phyloP scores from a whole-genome alignment of 2,797 vertebrate genomes.

The Propithecus perrieri region DNA sequence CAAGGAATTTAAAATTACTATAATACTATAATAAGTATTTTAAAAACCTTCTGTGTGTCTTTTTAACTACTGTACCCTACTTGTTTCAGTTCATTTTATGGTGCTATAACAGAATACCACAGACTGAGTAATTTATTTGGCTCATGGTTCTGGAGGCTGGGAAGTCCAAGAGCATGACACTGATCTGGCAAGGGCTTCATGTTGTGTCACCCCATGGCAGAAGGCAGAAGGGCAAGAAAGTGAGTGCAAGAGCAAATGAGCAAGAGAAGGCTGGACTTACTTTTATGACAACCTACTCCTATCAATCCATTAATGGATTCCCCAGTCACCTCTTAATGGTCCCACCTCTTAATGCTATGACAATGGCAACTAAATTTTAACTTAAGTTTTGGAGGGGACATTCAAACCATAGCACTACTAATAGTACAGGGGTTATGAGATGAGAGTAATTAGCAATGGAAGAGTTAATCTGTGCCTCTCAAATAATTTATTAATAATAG shows the following conservation, averaged over 20 bases:
- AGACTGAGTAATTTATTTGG: not conserved
- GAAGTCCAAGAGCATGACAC: not conserved
- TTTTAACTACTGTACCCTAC: not conserved
- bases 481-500: not conserved
- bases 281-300: not conserved
- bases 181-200: not conserved
- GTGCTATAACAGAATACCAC: not conserved
- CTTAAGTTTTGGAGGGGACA: not conserved
- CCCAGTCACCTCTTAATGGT: not conserved
- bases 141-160: not conserved
- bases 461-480: not conserved
- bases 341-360: not conserved
- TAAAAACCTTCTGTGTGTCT: not conserved
- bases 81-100: not conserved
- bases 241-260: not conserved
- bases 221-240: not conserved
- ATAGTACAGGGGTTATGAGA: not conserved
- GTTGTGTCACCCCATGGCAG: not conserved
- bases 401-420: not conserved
- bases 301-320: not conserved
- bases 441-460: not conserved
- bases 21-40: not conserved
- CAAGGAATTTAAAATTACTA: constrained; percentile 29
- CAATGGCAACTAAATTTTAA: not conserved
- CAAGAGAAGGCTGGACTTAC: not conserved